Base-by-base conservation (phyloP, 2,797 vertebrate genomes). In the Sebastes dallii region DNA sequence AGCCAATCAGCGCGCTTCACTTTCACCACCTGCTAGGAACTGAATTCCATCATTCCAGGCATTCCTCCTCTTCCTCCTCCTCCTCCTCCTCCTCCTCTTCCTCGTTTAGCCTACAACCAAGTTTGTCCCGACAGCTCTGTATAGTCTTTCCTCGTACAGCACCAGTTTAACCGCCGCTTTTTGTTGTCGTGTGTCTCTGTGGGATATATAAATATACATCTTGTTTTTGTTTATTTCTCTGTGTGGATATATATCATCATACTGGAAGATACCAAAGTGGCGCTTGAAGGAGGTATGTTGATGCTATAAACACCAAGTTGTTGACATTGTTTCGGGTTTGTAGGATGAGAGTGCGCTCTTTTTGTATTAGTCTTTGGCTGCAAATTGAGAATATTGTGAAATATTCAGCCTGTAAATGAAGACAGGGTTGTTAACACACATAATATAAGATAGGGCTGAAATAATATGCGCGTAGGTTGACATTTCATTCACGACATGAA, bases 1-100 rank as follows among this genome's bases (percentile, higher is more conserved):
- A 69, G 66, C 97, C 97, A 97, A 98, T 98, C 91, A 93, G 93
- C 71, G 77, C 34, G 66, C 78, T 52, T 27, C 83, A 86, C 91
- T 94, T 91, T 95, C 95, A 95, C 97, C 97, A 97, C 97, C 97
- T 98, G 97, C 97, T 96, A 95, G 96, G 95, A 95, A 95, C 95
- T 91, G 96, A 93, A 96, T 97, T 96, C 96, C 96, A 95, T 98
- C 97, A 97, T 98, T 98, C 97, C 96, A 94, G 88, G 91, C 96
- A 97, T 97, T 97, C 96, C 92, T 94, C 87, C 74, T 66, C 25
- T 55, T 24, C 72, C 80, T 76, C 86, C 29, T 94, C 94, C 32
- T 32, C 30, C 61, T 61, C 66, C 39, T 94, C 78, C 78, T 78
- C 83, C 87, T 91, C 93, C 85, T 90, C 84, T 94, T 95, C 90